Conservation (phyloP, 2,797 vertebrate species). For the Sebastiscus tertius region DNA sequence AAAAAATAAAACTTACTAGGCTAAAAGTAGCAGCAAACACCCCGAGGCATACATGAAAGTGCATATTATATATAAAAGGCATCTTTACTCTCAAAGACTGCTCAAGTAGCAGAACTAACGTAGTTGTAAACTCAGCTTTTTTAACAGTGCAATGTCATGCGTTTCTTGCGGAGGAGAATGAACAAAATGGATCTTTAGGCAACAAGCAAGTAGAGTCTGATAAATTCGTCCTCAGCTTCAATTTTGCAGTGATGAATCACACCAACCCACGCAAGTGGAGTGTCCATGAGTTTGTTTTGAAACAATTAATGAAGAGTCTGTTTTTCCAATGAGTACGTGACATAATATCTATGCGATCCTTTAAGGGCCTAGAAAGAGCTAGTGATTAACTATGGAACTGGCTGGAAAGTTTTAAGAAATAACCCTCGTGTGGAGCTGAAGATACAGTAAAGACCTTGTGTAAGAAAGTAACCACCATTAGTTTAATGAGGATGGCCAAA, state of each 20-base stretch:
- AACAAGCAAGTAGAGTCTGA: conserved; percentile 21
- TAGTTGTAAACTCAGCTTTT: conserved; percentile 15
- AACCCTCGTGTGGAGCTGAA: neutral
- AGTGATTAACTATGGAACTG: conserved; percentile 14
- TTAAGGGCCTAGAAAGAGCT: neutral
- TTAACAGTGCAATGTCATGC: conserved; percentile 2
- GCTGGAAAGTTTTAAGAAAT: conserved; percentile 6
- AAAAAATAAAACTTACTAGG: neutral
- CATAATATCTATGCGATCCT: conserved; percentile 11
- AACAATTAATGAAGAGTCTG: conserved; percentile 33
- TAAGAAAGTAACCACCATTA: conserved; percentile 22
- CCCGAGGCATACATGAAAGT: conserved; percentile 10
- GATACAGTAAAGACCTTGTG: neutral
- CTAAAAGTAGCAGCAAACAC: conserved; percentile 10
- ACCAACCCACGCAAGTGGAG: conserved; percentile 5
- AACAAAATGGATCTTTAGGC: conserved; percentile 9
- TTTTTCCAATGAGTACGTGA: conserved; percentile 24
- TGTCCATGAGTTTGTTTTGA: conserved; percentile 31
- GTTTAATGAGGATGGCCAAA: conserved; percentile 34
- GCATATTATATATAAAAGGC: conserved; percentile 15
- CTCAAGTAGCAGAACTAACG: neutral
- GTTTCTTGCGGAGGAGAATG: neutral
- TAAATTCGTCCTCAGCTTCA: conserved; percentile 27
- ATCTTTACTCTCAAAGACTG: conserved; percentile 6
- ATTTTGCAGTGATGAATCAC: conserved; percentile 39